Evolutionary conservation across 2,888 invertebrate species (phyloP), one percentile per base, ranked within the genome.

Genomic region (Therioaphis trifolii): DNA sequence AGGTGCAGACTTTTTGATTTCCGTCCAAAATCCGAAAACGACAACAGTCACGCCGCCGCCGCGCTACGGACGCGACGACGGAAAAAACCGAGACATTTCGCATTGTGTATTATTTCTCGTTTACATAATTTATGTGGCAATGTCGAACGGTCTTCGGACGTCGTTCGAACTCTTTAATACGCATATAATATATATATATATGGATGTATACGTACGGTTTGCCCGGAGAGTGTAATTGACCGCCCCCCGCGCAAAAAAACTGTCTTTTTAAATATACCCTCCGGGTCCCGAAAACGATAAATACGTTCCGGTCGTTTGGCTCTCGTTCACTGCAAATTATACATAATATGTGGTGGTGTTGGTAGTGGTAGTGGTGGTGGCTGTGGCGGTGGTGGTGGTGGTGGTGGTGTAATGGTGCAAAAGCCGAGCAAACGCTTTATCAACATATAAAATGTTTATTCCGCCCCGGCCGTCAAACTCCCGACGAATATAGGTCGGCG

Each of bases 351-450:
- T 61, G 61, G 52, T 43, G 24, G 24, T 43, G 15, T n/a, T n/a
- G n/a, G n/a, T n/a, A n/a, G n/a, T n/a, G n/a, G n/a, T 35, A 35
- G 35, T 35, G 35, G 35, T 72, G 4, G 27, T 9, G 43, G 69
- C 7, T 11, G 14, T 24, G 40, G 68, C 14, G 21, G 46, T 27
- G 69, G 69, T 49, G 49, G 71, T 72, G 55, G 74, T 75, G 58
- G 63, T 15, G 21, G 29, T 63, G 76, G 46, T 63, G 63, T 80
- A 58, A 74, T 52, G 72, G 82, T 82, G 82, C 82, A 82, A 82
- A 82, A 82, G 82, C 82, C 82, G 82, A 74, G 82, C 82, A 82
- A 80, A 82, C 74, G 61, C 63, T 84, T 78, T 29, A 69, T 74
- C 68, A 86, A 87, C 74, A 21, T 68, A 40, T 77, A 49, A 63